Conservation (phyloP, 64 coral and sea anemone species). For the Pocillopora damicornis region DNA sequence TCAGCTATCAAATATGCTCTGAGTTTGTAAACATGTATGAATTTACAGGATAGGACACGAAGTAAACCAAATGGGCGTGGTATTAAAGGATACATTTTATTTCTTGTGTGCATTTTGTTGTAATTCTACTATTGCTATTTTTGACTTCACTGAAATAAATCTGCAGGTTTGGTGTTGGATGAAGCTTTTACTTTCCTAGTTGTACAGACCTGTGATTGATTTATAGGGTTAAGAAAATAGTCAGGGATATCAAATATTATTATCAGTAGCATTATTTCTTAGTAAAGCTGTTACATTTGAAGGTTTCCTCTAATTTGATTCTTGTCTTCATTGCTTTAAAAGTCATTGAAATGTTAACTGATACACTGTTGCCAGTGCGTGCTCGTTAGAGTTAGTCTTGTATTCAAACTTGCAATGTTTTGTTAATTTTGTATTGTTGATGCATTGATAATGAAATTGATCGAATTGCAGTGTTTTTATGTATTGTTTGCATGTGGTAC, state of each 20-base stretch:
- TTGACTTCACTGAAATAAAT: slow-evolving; percentile 16
- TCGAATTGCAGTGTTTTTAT: neutral
- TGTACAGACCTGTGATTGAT: neutral
- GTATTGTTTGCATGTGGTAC: neutral
- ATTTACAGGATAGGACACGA: neutral
- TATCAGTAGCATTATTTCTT: too few relatives aligned
- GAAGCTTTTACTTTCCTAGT: neutral
- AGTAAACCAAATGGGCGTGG: neutral
- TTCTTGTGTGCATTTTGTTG: slow-evolving; percentile 35
- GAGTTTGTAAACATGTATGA: neutral
- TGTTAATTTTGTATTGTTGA: neutral
- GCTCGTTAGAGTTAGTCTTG: neutral
- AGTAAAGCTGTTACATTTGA: neutral
- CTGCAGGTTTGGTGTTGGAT: neutral
- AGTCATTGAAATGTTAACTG: neutral
- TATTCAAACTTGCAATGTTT: neutral
- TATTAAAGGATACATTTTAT: slow-evolving; percentile 33
- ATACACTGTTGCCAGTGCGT: neutral
- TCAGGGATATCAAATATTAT: neutral
- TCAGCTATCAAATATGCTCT: neutral
- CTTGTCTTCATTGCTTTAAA: neutral
- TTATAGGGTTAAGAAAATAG: neutral
- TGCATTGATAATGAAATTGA: too few relatives aligned
- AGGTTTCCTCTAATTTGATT: neutral
- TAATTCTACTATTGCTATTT: neutral